Evolutionary conservation across 2,888 invertebrate species (phyloP), one percentile per base, ranked within the genome.

Genomic region (Congeria kusceri): DNA sequence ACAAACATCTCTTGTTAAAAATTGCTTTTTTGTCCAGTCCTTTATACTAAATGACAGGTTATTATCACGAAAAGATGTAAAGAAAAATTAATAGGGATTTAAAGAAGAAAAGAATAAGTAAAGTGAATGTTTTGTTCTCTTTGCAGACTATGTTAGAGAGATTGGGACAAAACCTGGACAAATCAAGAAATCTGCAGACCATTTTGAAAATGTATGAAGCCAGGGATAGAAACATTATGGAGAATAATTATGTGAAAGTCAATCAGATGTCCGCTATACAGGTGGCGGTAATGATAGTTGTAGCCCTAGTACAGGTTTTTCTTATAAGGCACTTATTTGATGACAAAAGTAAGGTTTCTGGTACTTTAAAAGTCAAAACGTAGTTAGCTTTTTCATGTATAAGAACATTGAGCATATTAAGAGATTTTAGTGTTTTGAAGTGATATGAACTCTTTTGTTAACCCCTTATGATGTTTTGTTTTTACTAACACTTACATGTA

Each of bases 251-350:
- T 90, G 96, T 96, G 80, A 95, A 96, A 82, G 97, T 98, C 0
- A 97, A 97, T 89, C 94, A 95, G 65, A 97, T 97, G 96, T 92
- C 93, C 1, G 81, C 84, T 23, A 92, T 97, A 29, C 96, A 97
- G 91, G 95, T 97, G 49, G 90, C 94, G 32, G 94, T 96, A 27
- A 96, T 98, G 96, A 86, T 96, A 27, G 86, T 94, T 7, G 96
- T 97, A 0, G 97, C 96, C 0, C 89, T 95, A 66, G 91, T 96
- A n/a, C 95, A 95, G 86, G 93, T 97, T 2, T 93, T 96, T 57
- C 96, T 97, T 95, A 95, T 97, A 20, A 95, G 96, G 82, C 96
- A 96, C 92, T 94, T 98, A 28, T 98, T 97, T 89, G 96, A 97
- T 91, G 95, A 95, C 59, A 87, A 85, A 70, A 85, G 81, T 78